These are phyloP conservation scores for Sylvietta virens DNA, from an alignment of 2,113 vertebrate genomes.

Conservation along the genomic window DNA sequence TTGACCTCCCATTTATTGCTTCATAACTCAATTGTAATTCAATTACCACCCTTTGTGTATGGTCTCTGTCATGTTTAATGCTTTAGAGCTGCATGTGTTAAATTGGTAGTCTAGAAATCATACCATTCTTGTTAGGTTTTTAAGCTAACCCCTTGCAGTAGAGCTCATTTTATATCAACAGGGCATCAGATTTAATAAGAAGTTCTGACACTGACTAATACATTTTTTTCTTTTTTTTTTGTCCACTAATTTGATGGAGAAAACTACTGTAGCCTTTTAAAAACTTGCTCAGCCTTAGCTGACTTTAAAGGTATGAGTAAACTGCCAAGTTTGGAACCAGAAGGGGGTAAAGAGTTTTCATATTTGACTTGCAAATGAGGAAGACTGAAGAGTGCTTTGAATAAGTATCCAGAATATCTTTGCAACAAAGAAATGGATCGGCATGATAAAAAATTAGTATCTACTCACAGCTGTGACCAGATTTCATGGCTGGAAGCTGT, in stretches of 20 bases:
- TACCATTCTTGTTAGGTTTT: slow-evolving; percentile 26
- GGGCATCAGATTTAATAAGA: neutral
- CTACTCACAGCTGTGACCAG: neutral
- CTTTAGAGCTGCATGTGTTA: neutral
- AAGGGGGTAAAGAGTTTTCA: neutral
- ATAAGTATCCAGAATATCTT: neutral
- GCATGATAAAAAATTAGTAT: neutral
- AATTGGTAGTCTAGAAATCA: slow-evolving; percentile 28
- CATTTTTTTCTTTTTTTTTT: neutral
- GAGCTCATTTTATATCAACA: neutral
- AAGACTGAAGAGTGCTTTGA: neutral
- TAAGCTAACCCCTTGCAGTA: neutral
- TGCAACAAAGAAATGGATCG: neutral
- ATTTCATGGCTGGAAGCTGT: neutral
- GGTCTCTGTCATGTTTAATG: neutral
- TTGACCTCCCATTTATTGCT: slow-evolving; percentile 3
- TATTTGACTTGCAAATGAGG: neutral
- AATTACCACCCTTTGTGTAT: neutral
- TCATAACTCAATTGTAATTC: slow-evolving; percentile 12
- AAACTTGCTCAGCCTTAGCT: neutral
- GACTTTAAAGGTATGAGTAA: neutral
- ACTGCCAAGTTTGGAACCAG: neutral
- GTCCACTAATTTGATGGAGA: neutral
- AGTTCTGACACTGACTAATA: neutral
- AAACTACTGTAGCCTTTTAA: neutral